phyloP scores from a whole-genome alignment of 2,113 vertebrate species.

The Emydura subglobosa region DNA sequence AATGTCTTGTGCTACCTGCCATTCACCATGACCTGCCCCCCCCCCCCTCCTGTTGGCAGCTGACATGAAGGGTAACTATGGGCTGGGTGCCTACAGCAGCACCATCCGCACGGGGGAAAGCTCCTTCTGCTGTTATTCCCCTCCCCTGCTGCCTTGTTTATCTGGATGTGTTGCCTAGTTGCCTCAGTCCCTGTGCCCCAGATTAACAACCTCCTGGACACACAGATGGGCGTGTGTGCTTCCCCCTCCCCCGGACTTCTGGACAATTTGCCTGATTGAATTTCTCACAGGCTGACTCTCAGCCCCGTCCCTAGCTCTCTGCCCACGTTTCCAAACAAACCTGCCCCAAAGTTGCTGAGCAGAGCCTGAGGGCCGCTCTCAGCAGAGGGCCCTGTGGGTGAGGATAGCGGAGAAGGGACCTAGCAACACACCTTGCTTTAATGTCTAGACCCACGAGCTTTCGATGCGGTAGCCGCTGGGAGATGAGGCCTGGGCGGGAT shows the following conservation, averaged over 20 bases:
- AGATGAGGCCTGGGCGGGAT: background rate
- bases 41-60: background rate
- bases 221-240: rapidly evolving
- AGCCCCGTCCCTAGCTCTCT: background rate
- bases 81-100: background rate
- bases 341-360: background rate
- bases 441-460: background rate
- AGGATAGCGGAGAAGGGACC: background rate
- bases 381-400: background rate
- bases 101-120: background rate
- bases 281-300: background rate
- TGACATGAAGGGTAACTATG: background rate
- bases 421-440: background rate
- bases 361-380: background rate
- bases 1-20: background rate
- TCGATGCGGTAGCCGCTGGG: background rate
- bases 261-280: background rate
- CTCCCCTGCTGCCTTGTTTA: background rate
- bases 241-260: background rate
- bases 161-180: too few species aligned
- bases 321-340: background rate
- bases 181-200: background rate
- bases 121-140: background rate
- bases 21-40: too few species aligned
- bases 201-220: background rate